These are phyloP conservation scores for Smittia aterrima DNA, from an alignment of 2,888 invertebrate species.

Conservation along the genomic window DNA sequence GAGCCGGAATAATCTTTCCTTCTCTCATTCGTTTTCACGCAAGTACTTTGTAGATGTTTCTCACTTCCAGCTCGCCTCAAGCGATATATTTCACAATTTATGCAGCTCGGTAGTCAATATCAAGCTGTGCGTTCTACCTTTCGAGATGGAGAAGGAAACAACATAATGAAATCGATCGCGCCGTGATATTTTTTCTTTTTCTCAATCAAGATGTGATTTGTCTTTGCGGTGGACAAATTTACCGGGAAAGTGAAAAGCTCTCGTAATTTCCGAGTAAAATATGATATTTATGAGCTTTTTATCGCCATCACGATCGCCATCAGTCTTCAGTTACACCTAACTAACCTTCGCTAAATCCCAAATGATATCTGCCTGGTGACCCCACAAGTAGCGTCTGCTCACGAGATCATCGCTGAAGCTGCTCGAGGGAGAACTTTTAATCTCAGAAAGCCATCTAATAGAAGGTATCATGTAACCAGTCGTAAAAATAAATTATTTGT, in stretches of 20 bases:
- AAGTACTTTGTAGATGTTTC: too few relatives aligned
- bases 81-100: slow-evolving; percentile 26
- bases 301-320: slow-evolving; percentile 16
- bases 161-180: slow-evolving; percentile 31
- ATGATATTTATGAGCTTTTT: slow-evolving; percentile 31
- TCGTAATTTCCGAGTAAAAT: neutral
- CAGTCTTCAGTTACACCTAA: neutral
- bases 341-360: neutral
- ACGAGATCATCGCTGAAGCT: neutral
- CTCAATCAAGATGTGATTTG: neutral
- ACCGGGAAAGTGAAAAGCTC: too few relatives aligned
- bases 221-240: too few relatives aligned
- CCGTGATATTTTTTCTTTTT: slow-evolving; percentile 10
- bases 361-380: slow-evolving; percentile 1
- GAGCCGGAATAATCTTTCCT: neutral
- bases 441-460: neutral
- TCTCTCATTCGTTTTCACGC: neutral
- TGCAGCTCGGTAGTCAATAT: slow-evolving; percentile 35
- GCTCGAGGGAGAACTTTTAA: neutral
- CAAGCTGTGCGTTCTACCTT: slow-evolving; percentile 17
- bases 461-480: slow-evolving; percentile 5
- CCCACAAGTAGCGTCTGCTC: slow-evolving; percentile 32
- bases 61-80: too few relatives aligned
- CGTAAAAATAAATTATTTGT: neutral
- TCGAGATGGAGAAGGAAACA: slow-evolving; percentile 1